Evolutionary conservation across 2,797 vertebrate species (phyloP), one percentile per base, ranked within the genome.

Genomic region (Oryzias sinensis): DNA sequence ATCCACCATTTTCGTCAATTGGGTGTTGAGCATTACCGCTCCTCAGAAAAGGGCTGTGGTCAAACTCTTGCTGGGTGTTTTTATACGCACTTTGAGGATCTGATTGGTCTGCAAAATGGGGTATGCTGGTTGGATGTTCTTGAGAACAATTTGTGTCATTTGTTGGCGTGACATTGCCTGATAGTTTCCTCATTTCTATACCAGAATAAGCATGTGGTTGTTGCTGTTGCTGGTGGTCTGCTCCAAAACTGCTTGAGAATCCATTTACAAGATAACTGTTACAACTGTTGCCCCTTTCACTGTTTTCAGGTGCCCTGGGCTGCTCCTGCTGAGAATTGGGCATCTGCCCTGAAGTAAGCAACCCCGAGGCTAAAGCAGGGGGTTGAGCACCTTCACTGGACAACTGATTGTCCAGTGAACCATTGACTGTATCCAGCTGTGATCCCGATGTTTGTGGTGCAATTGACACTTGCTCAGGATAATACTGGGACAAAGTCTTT

Each of bases 401-500:
- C 76, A 91, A 78, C 74, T 93, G 89, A 68, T 90, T 91, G 88
- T 87, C 88, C 85, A 91, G 87, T 87, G 84, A 91, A 83, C 90
- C 88, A 74, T 90, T 94, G 86, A 93, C 90, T 84, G 90, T 87
- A 86, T 93, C 87, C 70, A 88, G 77, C 81, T 94, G 93, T 90
- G 93, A 88, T 85, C 91, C 92, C 78, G 90, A 91, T 85, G 89
- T 93, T 89, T 96, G 95, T 82, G 91, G 88, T 67, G 91, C 90
- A 82, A 93, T 95, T 87, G 94, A 94, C 81, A 95, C 93, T 76
- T 93, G 92, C 78, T 95, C 93, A 87, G 94, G 94, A 86, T 93
- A 95, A 89, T 94, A 96, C 64, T 92, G 95, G 92, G 95, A 95
- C 86, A 94, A 88, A 14, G 93, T 94, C 92, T 95, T 94, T 79